phyloP scores from a whole-genome alignment of 2,113 vertebrate species.

The Alces alces region DNA sequence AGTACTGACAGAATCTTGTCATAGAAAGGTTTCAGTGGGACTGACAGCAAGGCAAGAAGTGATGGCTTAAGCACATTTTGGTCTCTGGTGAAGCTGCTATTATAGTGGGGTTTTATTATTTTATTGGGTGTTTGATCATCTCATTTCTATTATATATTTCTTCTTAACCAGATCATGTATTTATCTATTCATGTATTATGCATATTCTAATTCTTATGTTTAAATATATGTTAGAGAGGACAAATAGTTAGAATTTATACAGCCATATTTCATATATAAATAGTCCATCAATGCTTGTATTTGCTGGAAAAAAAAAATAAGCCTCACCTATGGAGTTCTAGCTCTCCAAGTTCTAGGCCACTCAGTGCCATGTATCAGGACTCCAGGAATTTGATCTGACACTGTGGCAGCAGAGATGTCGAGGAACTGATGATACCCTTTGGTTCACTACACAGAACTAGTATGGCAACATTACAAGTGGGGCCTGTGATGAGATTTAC shows the following conservation, averaged over 20 bases:
- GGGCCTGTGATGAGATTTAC: not conserved
- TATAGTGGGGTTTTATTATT: conserved; percentile 52
- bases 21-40: conserved; percentile 40
- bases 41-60: not conserved
- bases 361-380: not conserved
- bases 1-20: conserved; percentile 34
- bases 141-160: conserved; percentile 61
- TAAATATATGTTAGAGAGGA: conserved; percentile 59
- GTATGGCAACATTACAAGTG: not conserved
- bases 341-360: not conserved
- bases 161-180: conserved; percentile 50
- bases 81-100: conserved; percentile 33
- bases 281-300: conserved; percentile 38
- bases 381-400: not conserved
- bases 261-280: conserved; percentile 52
- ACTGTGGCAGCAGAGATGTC: accelerated
- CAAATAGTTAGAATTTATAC: conserved; percentile 60
- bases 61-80: conserved; percentile 27
- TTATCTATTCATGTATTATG: conserved; percentile 61
- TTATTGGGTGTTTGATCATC: conserved; percentile 53
- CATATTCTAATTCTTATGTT: conserved; percentile 64
- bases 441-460: not conserved
- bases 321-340: not conserved
- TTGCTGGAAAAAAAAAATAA: conserved; percentile 6
- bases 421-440: not conserved